These are phyloP conservation scores for Aspidoscelis tigris DNA, from an alignment of 2,113 vertebrate species.

Conservation along the genomic window DNA sequence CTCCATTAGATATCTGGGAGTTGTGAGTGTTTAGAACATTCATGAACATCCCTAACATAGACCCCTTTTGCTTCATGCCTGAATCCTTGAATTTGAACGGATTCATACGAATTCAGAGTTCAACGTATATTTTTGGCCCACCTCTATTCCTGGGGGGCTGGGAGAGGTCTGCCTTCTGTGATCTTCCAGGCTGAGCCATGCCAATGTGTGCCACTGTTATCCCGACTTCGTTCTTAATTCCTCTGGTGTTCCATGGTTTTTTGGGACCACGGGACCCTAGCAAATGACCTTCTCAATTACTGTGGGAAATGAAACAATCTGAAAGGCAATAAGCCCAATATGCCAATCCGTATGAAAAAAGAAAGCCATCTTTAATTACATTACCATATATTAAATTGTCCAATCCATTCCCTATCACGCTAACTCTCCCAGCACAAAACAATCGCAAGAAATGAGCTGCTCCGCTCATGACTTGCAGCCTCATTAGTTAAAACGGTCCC, in stretches of 20 bases:
- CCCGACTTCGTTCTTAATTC: neutral
- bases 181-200: no score
- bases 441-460: neutral
- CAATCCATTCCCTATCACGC: neutral
- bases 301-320: neutral
- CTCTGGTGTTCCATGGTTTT: neutral
- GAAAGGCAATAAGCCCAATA: neutral
- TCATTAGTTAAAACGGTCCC: neutral
- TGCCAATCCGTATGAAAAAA: neutral
- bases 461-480: no score
- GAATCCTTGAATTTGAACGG: no score
- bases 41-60: no score
- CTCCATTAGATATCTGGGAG: no score
- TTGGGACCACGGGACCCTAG: neutral
- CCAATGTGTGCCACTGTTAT: neutral
- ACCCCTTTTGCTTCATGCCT: no score
- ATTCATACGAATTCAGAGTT: no score
- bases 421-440: neutral
- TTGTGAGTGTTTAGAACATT: no score
- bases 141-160: no score
- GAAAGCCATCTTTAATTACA: neutral
- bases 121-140: no score
- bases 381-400: neutral
- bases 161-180: no score
- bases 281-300: neutral